Evolutionary conservation across 2,113 vertebrate genomes (phyloP).

Genomic region (Mormyrus lacerda): DNA sequence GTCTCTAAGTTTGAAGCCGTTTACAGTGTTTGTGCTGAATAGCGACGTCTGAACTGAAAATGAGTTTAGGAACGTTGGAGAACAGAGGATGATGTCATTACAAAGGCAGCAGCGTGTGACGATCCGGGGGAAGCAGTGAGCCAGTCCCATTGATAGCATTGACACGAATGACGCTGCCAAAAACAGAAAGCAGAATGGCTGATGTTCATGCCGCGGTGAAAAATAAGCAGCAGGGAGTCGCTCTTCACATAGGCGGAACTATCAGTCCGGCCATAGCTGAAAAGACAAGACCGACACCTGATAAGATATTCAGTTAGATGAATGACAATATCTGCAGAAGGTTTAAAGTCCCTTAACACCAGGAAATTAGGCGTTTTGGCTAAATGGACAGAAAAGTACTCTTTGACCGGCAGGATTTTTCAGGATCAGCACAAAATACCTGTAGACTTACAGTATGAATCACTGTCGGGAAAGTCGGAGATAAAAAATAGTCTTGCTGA

Average conservation of each 20-base stretch:
- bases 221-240: neutral
- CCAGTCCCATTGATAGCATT: neutral
- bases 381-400: neutral
- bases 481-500: neutral
- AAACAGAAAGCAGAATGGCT: neutral
- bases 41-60: neutral
- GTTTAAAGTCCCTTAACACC: neutral
- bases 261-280: conserved; percentile 74
- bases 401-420: neutral
- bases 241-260: conserved; percentile 69
- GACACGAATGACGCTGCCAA: neutral
- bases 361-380: neutral
- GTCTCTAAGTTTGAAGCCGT: neutral
- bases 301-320: neutral
- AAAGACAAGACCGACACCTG: conserved; percentile 22
- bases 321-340: neutral
- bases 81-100: neutral
- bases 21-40: neutral
- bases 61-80: neutral
- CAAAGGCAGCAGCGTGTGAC: neutral
- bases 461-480: neutral
- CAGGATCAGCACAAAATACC: neutral
- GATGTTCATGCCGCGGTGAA: neutral
- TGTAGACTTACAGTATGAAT: neutral
- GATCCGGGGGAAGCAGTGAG: neutral